Conservation (phyloP, 2,888 invertebrate species). For the Athetis lepigone region DNA sequence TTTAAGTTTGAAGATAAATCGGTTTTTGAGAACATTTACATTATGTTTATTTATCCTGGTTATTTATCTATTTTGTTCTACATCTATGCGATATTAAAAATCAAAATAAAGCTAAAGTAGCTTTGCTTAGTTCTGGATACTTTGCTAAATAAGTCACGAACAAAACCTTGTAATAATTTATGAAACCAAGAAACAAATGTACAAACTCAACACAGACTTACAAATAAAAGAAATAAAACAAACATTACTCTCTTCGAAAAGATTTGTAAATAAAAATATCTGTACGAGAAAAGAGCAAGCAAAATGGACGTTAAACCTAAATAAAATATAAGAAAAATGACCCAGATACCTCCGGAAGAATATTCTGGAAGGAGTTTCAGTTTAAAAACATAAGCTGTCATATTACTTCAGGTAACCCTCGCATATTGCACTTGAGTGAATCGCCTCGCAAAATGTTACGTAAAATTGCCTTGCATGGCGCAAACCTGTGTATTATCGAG, state of each 20-base stretch:
- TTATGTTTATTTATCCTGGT: too few species aligned
- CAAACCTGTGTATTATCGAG: constrained; percentile 38
- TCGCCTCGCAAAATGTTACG: constrained; percentile 56
- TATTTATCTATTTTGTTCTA: too few species aligned
- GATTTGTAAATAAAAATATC: background rate
- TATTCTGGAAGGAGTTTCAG: constrained; percentile 35
- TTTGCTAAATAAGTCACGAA: too few species aligned
- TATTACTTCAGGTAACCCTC: constrained; percentile 43
- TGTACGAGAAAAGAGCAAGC: background rate
- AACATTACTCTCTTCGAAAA: background rate
- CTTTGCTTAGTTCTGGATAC: too few species aligned
- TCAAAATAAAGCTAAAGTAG: too few species aligned
- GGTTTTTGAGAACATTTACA: too few species aligned
- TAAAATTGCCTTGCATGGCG: constrained; percentile 47
- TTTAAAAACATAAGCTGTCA: constrained; percentile 58
- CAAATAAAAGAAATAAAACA: background rate
- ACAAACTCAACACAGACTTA: too few species aligned
- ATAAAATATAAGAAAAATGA: constrained; percentile 19
- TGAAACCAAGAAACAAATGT: too few species aligned
- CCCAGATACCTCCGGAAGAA: constrained; percentile 20
- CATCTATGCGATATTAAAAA: too few species aligned
- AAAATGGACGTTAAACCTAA: background rate
- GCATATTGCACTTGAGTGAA: constrained; percentile 61
- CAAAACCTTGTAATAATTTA: too few species aligned
- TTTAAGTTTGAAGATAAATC: too few species aligned